These are phyloP conservation scores for Poicephalus gulielmi DNA, from an alignment of 2,113 vertebrate genomes.

Conservation along the genomic window DNA sequence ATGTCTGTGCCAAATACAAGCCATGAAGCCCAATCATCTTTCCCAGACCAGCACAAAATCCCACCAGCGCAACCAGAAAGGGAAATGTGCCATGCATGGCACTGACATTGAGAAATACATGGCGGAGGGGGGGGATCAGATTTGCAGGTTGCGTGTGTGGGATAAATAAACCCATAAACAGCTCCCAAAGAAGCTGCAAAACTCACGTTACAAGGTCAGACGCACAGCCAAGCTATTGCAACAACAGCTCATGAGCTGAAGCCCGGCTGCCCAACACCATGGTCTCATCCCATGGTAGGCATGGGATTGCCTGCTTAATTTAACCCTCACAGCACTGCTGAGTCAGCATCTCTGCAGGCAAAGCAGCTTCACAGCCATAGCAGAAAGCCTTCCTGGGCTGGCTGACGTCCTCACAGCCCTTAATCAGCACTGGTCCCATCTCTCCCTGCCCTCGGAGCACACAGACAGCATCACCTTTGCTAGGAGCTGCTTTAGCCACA, in stretches of 20 bases:
- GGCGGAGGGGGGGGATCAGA: too few relatives aligned
- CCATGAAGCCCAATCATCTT: background rate
- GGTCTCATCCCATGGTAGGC: background rate
- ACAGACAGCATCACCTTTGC: background rate
- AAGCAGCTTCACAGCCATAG: background rate
- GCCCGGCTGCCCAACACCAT: background rate
- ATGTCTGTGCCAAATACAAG: background rate
- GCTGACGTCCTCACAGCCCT: background rate
- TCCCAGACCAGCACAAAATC: background rate
- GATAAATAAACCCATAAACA: background rate
- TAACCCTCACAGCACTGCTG: background rate
- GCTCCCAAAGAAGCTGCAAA: background rate
- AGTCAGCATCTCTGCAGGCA: background rate
- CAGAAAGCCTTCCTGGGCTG: background rate
- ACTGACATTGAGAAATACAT: background rate
- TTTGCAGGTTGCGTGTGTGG: background rate
- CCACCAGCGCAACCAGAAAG: background rate
- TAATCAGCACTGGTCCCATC: fast-evolving
- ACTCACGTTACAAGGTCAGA: background rate
- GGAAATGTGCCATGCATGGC: background rate
- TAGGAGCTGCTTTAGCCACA: background rate
- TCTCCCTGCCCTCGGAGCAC: fast-evolving
- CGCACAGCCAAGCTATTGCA: background rate
- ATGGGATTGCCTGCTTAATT: background rate
- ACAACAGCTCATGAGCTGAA: background rate